Evolutionary conservation across 2,888 invertebrate genomes (phyloP), one percentile per base, ranked within the genome.

Genomic region (Eupeodes latifasciatus): DNA sequence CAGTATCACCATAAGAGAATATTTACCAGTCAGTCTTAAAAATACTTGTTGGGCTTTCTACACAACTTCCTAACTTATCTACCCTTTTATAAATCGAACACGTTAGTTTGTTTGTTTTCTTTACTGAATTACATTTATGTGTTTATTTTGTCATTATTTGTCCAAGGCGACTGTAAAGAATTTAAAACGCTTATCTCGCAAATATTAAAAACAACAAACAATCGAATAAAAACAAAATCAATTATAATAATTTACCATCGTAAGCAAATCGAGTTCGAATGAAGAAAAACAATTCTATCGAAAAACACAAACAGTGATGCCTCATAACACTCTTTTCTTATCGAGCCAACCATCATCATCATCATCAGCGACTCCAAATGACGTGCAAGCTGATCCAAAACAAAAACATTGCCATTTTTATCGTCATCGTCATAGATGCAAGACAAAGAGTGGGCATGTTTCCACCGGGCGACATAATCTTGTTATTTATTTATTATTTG

Each of bases 211-310:
- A 53, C 9, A 53, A 53, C 16, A 53, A 16, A 47, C 11, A 10
- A 47, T 11, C 12, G 1, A 53, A 53, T 53, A 9, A 9, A 53
- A 53, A 16, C 6, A 10, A 55, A 55, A 55, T 10, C 16, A 55
- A 55, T 16, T 16, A 4, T 19, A 55, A 55, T 19, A 55, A 66
- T 49, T 27, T 6, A 40, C 36, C n/a, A 61, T 49, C 49, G 49
- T 49, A 19, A 34, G 27, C 27, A 66, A 47, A 27, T 34, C 12
- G 27, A 14, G 12, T 14, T 64, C 19, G 19, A 47, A 57, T 59
- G 36, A 40, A 40, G 19, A 76, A 85, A 27, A 85, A 80, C 80
- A 85, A 76, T 81, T 81, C 62, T 59, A 80, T 81, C 72, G 76
- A 76, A 66, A 62, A 53, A 40, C 36, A 64, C 16, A 74, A 14